These are phyloP conservation scores for Fukomys damarensis DNA, from an alignment of 2,113 vertebrate genomes.

Conservation along the genomic window DNA sequence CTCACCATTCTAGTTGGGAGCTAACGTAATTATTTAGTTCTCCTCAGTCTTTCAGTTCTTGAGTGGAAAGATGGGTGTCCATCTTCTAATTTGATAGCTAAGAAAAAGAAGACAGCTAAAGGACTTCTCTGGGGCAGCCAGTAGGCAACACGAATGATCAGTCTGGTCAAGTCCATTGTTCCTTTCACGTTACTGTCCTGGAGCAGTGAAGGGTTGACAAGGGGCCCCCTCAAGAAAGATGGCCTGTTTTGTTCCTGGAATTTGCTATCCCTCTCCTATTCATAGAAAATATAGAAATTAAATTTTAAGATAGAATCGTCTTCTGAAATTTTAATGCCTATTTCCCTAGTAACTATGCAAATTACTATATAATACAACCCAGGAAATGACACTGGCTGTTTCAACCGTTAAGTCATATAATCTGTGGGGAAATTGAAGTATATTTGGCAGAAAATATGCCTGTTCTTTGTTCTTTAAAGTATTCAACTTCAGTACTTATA, in stretches of 20 bases:
- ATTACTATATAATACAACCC: not conserved
- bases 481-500: not conserved
- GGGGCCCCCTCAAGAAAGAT: not conserved
- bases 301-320: not conserved
- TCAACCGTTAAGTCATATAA: not conserved
- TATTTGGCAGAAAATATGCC: not conserved
- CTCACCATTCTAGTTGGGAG: not conserved
- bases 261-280: not conserved
- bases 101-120: not conserved
- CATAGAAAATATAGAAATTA: not conserved
- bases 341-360: not conserved
- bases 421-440: not conserved
- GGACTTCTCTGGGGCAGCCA: not conserved
- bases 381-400: not conserved
- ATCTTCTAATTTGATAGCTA: not conserved
- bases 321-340: conserved; percentile 46
- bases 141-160: not conserved
- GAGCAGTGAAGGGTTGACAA: not conserved
- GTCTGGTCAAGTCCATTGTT: not conserved
- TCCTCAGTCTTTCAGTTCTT: not conserved
- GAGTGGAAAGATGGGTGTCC: not conserved
- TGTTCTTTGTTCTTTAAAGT: conserved; percentile 2
- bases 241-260: not conserved
- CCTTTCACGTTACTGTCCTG: rapidly evolving
- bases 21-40: not conserved